A percentile compares a stretch with the other conserved stretches of the same genome.
Conservation (phyloP, 2,113 vertebrate genomes). For the Channa argus region DNA sequence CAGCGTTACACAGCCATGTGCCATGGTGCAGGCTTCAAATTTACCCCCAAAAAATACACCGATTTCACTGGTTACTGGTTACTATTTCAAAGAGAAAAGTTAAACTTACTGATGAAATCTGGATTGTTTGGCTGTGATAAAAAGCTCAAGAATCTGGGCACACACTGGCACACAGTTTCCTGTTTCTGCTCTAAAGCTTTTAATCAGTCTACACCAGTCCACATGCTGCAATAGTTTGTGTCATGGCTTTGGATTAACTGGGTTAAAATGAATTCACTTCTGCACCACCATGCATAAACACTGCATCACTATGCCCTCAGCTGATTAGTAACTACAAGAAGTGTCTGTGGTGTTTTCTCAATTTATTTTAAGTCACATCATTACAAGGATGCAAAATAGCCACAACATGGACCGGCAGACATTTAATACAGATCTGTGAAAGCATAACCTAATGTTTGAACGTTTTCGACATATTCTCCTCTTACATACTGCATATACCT, state of each 20-base stretch:
- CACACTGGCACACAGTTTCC: slow-evolving; percentile 27
- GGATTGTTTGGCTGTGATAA: slow-evolving; percentile 31
- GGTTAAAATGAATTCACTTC: slow-evolving; percentile 22
- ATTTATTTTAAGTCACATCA: slow-evolving; percentile 1
- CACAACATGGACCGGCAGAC: slow-evolving; percentile 5
- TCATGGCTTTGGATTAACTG: slow-evolving; percentile 49
- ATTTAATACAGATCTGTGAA: slow-evolving; percentile 29
- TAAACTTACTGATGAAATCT: slow-evolving; percentile 1
- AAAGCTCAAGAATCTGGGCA: slow-evolving; percentile 28
- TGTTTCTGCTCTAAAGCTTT: slow-evolving; percentile 25
- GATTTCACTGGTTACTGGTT: slow-evolving; percentile 6
- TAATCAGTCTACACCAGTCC: slow-evolving; percentile 46
- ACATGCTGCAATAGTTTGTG: slow-evolving; percentile 50
- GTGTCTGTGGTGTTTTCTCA: slow-evolving; percentile 13
- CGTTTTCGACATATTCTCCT: background rate
- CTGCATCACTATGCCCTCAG: slow-evolving; percentile 43
- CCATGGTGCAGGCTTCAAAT: slow-evolving; percentile 32
- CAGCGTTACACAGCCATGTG: slow-evolving; percentile 33
- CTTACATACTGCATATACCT: background rate
- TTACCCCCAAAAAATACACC: slow-evolving; percentile 39
- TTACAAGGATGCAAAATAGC: slow-evolving; percentile 41
- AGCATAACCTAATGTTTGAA: slow-evolving; percentile 8
- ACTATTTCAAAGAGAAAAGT: background rate
- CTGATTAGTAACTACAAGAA: slow-evolving; percentile 46
- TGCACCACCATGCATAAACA: slow-evolving; percentile 57